Evolutionary conservation across 2,113 vertebrate genomes (phyloP).

Genomic region (Manacus vitellinus): DNA sequence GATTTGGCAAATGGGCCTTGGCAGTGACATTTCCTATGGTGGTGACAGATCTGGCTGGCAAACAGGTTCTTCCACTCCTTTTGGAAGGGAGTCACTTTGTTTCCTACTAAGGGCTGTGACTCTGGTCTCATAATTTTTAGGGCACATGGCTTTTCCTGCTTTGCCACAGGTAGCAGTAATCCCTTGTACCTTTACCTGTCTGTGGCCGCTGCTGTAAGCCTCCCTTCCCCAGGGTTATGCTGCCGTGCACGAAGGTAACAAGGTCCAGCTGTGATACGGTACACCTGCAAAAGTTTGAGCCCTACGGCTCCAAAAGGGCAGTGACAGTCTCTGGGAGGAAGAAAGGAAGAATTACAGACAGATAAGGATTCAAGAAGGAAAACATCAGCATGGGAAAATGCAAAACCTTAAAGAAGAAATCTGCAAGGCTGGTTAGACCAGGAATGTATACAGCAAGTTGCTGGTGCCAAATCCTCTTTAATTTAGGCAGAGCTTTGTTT

Average conservation of each 20-base stretch:
- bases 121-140: background rate
- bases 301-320: fast-evolving
- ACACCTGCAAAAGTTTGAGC: background rate
- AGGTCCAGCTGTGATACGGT: background rate
- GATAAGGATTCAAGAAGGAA: background rate
- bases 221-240: background rate
- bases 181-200: background rate
- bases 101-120: background rate
- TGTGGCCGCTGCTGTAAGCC: background rate
- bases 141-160: background rate
- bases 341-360: background rate
- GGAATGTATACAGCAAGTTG: background rate
- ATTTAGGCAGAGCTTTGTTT: background rate
- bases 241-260: fast-evolving
- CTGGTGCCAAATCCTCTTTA: background rate
- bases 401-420: background rate
- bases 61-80: background rate
- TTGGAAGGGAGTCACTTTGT: background rate
- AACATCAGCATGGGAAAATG: background rate
- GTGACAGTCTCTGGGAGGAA: background rate
- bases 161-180: background rate
- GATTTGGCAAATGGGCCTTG: background rate
- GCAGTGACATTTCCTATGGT: background rate
- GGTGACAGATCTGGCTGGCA: background rate
- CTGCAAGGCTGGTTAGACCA: background rate